These are phyloP conservation scores for Drosophila meridionalis DNA, from an alignment of 2,888 invertebrate species.

Conservation along the genomic window DNA sequence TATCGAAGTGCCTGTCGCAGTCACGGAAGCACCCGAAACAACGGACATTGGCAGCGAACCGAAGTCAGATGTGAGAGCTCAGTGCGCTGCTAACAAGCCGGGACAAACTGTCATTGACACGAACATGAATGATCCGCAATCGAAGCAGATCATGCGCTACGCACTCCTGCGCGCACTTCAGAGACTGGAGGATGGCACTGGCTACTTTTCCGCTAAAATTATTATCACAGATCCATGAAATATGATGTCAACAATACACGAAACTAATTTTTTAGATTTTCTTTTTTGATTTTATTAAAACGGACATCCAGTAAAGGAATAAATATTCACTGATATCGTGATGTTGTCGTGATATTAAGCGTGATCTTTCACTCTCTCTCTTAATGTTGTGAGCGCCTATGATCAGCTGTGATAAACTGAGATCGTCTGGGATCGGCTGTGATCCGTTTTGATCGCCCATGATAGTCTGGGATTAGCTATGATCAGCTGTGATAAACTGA, in stretches of 20 bases:
- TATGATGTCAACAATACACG: background rate
- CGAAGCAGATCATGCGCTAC: constrained; percentile 36
- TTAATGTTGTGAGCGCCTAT: too few relatives aligned
- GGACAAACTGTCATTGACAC: constrained; percentile 2
- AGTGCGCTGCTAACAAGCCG: background rate
- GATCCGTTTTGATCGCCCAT: too few relatives aligned
- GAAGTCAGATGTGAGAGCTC: background rate
- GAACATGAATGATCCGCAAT: constrained; percentile 27
- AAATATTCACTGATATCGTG: background rate
- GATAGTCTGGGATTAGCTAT: too few relatives aligned
- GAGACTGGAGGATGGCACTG: constrained; percentile 29
- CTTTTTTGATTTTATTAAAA: background rate
- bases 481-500: too few relatives aligned
- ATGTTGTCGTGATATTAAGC: too few relatives aligned
- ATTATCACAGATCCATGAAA: constrained; percentile 12
- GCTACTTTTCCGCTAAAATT: constrained; percentile 25
- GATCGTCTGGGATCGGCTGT: too few relatives aligned
- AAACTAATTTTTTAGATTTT: background rate
- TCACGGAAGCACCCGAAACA: background rate
- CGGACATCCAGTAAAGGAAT: background rate
- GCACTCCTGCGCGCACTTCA: constrained; percentile 47
- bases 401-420: too few relatives aligned
- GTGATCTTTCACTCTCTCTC: too few relatives aligned
- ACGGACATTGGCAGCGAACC: background rate
- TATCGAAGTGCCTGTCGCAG: constrained; percentile 6